These are phyloP conservation scores for Megalurothrips usitatus DNA, from an alignment of 2,888 invertebrate genomes.

Conservation along the genomic window DNA sequence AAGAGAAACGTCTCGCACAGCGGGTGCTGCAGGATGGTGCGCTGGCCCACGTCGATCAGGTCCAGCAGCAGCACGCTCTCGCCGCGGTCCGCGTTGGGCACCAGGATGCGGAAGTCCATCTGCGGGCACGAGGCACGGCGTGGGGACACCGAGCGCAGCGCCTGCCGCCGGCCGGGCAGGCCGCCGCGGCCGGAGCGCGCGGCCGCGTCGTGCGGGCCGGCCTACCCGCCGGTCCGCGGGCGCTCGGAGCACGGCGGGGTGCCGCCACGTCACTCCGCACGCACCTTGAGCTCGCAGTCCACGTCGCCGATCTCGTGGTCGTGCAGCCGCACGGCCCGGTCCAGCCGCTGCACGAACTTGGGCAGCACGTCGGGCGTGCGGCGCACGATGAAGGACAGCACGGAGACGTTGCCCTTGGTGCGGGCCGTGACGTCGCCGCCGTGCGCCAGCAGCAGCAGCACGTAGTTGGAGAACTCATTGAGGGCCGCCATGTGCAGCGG, in stretches of 20 bases:
- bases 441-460: conserved; percentile 65
- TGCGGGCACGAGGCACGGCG: conserved; percentile 46
- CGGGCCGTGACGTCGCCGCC: conserved; percentile 77
- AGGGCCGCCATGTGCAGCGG: conserved; percentile 77
- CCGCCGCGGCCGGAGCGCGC: background rate
- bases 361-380: conserved; percentile 77
- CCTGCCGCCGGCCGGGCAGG: background rate
- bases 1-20: conserved; percentile 79
- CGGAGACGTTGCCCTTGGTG: conserved; percentile 76
- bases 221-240: background rate
- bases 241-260: too few species aligned
- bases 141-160: background rate
- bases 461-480: conserved; percentile 74
- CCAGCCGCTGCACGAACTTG: conserved; percentile 63
- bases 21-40: conserved; percentile 74
- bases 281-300: conserved; percentile 73
- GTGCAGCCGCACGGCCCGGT: conserved; percentile 69
- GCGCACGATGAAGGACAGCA: conserved; percentile 75
- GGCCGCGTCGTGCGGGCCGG: background rate
- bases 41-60: conserved; percentile 71
- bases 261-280: background rate
- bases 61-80: conserved; percentile 67
- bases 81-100: conserved; percentile 58
- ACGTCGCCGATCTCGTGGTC: conserved; percentile 83
- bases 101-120: conserved; percentile 55